Evolutionary conservation across 35 echinoderm and acorn worm genomes (phyloP).

Genomic region (Apostichopus californicus): DNA sequence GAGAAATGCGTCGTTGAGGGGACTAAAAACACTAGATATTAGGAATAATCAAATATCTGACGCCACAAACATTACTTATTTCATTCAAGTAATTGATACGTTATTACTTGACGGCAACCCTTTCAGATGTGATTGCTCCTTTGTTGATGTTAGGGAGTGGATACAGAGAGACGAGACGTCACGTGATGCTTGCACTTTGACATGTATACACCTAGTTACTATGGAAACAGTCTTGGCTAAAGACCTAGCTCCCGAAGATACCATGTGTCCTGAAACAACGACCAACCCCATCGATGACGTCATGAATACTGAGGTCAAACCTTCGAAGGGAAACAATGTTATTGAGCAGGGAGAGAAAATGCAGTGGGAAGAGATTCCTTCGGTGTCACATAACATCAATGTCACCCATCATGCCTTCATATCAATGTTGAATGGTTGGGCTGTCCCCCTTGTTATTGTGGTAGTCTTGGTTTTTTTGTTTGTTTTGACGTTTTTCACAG

Average conservation of each 20-base stretch:
- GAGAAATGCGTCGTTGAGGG: neutral
- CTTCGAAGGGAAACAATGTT: no score
- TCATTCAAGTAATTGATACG: neutral
- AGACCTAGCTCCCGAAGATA: neutral
- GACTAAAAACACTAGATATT: slow-evolving; percentile 14
- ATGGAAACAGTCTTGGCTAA: neutral
- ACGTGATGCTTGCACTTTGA: neutral
- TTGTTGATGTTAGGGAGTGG: neutral
- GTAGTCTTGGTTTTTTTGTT: neutral
- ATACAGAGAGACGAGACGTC: neutral
- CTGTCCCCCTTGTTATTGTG: neutral
- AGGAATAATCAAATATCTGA: slow-evolving; percentile 23
- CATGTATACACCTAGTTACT: neutral
- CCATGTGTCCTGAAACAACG: neutral
- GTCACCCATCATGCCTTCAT: neutral
- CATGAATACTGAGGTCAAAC: neutral
- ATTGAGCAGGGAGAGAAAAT: no score
- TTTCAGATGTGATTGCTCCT: slow-evolving; percentile 5
- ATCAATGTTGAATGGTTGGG: neutral
- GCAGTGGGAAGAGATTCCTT: neutral
- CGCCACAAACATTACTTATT: slow-evolving; percentile 24
- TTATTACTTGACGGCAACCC: slow-evolving; percentile 19
- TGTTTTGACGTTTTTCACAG: neutral
- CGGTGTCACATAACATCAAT: neutral
- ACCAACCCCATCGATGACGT: neutral